Evolutionary conservation across 2,113 vertebrate genomes (phyloP), one percentile per base, ranked within the genome.

Genomic region (Rutilus rutilus): DNA sequence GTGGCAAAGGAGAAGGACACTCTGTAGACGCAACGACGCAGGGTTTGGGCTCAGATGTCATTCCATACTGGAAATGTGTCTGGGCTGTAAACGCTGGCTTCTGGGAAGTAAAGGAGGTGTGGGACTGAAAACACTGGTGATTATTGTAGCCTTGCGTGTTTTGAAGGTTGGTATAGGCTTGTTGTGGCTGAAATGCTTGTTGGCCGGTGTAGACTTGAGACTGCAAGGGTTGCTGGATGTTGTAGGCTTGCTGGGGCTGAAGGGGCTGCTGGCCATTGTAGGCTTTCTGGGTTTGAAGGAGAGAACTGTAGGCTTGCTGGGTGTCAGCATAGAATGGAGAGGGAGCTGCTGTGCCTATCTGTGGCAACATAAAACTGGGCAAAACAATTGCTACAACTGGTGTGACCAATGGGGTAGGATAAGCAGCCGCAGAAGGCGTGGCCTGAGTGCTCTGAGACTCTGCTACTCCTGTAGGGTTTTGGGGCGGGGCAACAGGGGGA

Each of bases 351-450:
- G 87, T 91, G 84, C 91, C 92, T 57, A 94, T 85, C 12, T 95
- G 88, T 0, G 95, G 93, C 77, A 96, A 96, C 77, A 96, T 27
- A 3, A 96, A 97, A 86, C 95, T 95, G 42, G 97, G 97, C 15
- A 97, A 89, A 88, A 98, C 94, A 2, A 98, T 88, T 1, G 97
- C 96, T 90, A 99, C 89, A 1, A 98, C 89, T 0, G 97, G 97
- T 5, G 97, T 94, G 88, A 97, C 93, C 83, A 97, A 79, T 4
- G 97, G 95, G 0, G 95, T 27, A 14, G 95, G 89, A 25, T 95
- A 95, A 0, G 95, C 91, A 0, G 95, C 81, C 36, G 94, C 93
- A 47, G 92, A 0, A 0, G 95, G 83, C 0, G 91, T 83, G 25
- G 87, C 93, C 82, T 93, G 95, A 39, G 91, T 75, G 50, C 89